Evolutionary conservation across 2,888 invertebrate genomes (phyloP).

Genomic region (Chloroclystis v-ata): DNA sequence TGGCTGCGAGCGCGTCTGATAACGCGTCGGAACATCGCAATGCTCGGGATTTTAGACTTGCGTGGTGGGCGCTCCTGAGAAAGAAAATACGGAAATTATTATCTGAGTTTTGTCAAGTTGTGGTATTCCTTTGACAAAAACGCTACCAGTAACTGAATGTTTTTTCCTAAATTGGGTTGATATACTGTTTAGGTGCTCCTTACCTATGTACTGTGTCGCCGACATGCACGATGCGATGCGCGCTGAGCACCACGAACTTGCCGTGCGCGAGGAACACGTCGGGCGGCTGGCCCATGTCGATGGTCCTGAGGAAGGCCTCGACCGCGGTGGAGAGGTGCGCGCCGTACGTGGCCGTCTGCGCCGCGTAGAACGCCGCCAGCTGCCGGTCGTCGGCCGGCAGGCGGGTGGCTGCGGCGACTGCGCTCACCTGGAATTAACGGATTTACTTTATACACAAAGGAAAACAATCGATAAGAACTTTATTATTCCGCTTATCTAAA

Average conservation of each 20-base stretch:
- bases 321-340: slow-evolving; percentile 92
- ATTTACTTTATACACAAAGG: too few species aligned
- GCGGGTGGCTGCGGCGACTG: slow-evolving; percentile 70
- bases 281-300: slow-evolving; percentile 95
- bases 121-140: too few species aligned
- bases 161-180: too few species aligned
- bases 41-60: slow-evolving; percentile 84
- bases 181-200: not conserved
- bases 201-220: slow-evolving; percentile 92
- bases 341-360: slow-evolving; percentile 91
- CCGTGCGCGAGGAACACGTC: slow-evolving; percentile 95
- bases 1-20: slow-evolving; percentile 88
- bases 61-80: slow-evolving; percentile 84
- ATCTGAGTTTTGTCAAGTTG: not conserved
- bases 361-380: slow-evolving; percentile 90
- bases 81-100: slow-evolving; percentile 2
- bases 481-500: too few species aligned
- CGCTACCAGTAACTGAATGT: too few species aligned
- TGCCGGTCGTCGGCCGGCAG: slow-evolving; percentile 89
- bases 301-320: slow-evolving; percentile 93
- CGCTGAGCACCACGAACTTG: slow-evolving; percentile 95
- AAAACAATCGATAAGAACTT: too few species aligned
- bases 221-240: slow-evolving; percentile 95
- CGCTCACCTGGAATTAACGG: slow-evolving; percentile 58
- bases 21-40: slow-evolving; percentile 87